phyloP scores from a whole-genome alignment of 2,113 vertebrate genomes.

The Hippocampus barbouri region DNA sequence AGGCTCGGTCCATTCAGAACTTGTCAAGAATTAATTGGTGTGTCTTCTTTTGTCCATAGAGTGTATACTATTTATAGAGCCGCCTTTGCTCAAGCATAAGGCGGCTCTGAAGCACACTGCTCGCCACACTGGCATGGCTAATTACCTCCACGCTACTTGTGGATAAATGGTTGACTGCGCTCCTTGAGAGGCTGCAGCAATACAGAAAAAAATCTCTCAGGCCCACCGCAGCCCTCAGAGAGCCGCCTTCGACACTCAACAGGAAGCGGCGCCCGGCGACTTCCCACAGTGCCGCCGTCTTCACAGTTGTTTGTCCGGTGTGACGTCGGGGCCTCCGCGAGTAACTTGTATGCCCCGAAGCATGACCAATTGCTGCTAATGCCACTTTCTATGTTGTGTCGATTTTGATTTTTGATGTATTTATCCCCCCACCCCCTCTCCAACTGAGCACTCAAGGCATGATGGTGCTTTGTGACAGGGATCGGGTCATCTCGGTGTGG shows the following conservation, averaged over 20 bases:
- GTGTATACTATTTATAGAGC: constrained; percentile 1
- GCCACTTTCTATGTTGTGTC: constrained; percentile 24
- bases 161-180: constrained; percentile 45
- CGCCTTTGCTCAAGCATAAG: background rate
- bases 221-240: constrained; percentile 43
- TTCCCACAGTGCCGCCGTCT: constrained; percentile 29
- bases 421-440: too few relatives aligned
- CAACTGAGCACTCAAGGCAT: constrained; percentile 60
- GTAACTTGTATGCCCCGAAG: constrained; percentile 42
- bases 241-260: constrained; percentile 31
- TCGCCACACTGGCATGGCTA: constrained; percentile 42
- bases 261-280: constrained; percentile 27
- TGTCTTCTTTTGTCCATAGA: background rate
- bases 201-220: constrained; percentile 43
- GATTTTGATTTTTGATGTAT: constrained; percentile 11
- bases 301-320: constrained; percentile 14
- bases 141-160: constrained; percentile 53
- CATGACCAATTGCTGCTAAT: constrained; percentile 30
- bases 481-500: constrained; percentile 93
- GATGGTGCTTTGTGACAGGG: constrained; percentile 85
- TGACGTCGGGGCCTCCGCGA: constrained; percentile 29
- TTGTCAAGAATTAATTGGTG: background rate
- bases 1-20: background rate
- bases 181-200: constrained; percentile 47
- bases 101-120: constrained; percentile 8